phyloP scores from a whole-genome alignment of 1,140 invertebrate species.

The Cheumatopsyche charites region DNA sequence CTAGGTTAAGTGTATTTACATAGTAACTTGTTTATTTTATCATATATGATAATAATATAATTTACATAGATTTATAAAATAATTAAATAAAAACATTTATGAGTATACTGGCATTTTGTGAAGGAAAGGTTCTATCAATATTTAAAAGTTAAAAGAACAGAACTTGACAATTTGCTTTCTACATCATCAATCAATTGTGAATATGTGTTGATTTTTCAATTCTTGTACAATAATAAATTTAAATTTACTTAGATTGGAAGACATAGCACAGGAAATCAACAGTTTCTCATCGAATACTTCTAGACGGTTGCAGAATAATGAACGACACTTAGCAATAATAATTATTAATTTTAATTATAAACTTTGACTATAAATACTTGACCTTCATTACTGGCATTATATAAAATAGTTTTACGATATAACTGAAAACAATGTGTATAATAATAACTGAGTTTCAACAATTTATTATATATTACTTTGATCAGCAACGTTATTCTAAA shows the following conservation, averaged over 20 bases:
- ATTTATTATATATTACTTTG: neutral
- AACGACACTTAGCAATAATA: neutral
- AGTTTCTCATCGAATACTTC: neutral
- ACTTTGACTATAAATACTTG: slow-evolving; percentile 23
- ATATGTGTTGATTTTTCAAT: too few relatives aligned
- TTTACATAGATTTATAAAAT: slow-evolving; percentile 17
- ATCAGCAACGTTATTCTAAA: neutral
- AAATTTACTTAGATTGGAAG: slow-evolving; percentile 15
- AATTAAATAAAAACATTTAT: too few relatives aligned
- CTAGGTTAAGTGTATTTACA: slow-evolving; percentile 42
- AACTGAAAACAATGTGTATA: neutral
- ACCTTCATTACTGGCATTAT: slow-evolving; percentile 27
- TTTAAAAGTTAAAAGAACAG: too few relatives aligned
- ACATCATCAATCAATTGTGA: too few relatives aligned
- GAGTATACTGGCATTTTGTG: slow-evolving; percentile 31
- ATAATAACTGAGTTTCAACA: neutral
- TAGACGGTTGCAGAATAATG: neutral
- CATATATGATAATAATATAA: slow-evolving; percentile 38
- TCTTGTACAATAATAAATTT: too few relatives aligned
- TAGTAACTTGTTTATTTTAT: slow-evolving; percentile 37
- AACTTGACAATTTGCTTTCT: too few relatives aligned
- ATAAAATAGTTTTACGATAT: neutral
- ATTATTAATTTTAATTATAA: slow-evolving; percentile 7
- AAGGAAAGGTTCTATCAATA: neutral
- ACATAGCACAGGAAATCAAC: neutral